Conservation (phyloP, 92 coral and sea anemone genomes). For the Zoanthus sansibaricus region DNA sequence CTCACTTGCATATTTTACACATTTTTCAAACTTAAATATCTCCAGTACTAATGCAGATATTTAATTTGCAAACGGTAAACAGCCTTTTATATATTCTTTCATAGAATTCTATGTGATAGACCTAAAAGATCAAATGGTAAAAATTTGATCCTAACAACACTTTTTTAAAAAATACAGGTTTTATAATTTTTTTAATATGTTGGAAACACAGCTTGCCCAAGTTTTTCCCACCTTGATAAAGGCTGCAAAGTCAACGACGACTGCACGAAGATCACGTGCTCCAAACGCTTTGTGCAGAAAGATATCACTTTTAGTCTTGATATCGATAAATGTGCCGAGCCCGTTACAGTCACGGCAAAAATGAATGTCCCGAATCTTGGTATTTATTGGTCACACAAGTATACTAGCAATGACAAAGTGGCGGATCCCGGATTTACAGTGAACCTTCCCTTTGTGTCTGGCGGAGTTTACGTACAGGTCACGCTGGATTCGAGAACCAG, state of each 20-base stretch:
- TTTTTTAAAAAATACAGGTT: too few species aligned
- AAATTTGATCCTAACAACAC: too few species aligned
- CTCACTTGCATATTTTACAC: too few species aligned
- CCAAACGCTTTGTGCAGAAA: conserved; percentile 47
- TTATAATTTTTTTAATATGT: too few species aligned
- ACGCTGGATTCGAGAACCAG: conserved; percentile 15
- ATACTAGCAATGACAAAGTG: conserved; percentile 59
- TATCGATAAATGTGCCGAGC: conserved; percentile 67
- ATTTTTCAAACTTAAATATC: too few species aligned
- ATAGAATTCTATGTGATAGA: too few species aligned
- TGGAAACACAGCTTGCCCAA: conserved; percentile 32
- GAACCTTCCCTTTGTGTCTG: conserved; percentile 35
- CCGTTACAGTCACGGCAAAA: conserved; percentile 66
- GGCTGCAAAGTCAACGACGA: conserved; percentile 62
- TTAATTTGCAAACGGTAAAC: too few species aligned
- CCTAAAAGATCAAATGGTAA: too few species aligned
- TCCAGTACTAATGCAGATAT: too few species aligned
- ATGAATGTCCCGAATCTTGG: conserved; percentile 63
- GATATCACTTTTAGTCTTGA: conserved; percentile 58
- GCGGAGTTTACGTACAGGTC: conserved; percentile 62
- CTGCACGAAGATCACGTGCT: conserved; percentile 72
- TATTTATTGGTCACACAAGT: conserved; percentile 69
- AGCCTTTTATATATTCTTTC: too few species aligned
- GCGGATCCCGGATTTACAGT: conserved; percentile 65
- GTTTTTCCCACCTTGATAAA: conserved; percentile 51